These are phyloP conservation scores for Erebia epiphron DNA, from an alignment of 2,888 invertebrate species.

Conservation along the genomic window DNA sequence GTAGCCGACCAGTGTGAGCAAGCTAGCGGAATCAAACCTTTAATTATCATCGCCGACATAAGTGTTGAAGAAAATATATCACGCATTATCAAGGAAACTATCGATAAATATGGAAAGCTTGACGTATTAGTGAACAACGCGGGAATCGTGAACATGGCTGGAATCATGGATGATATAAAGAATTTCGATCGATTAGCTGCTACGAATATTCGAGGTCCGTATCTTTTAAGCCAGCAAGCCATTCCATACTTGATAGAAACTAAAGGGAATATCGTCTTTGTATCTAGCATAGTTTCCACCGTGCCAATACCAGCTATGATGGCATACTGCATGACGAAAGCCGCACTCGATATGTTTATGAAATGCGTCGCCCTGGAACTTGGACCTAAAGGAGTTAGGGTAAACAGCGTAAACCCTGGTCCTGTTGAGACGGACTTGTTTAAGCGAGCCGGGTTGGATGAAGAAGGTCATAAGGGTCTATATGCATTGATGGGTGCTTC, in stretches of 20 bases:
- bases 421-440: constrained; percentile 64
- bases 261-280: constrained; percentile 64
- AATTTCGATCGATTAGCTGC: constrained; percentile 59
- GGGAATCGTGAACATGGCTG: constrained; percentile 53
- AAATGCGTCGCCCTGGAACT: constrained; percentile 65
- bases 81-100: constrained; percentile 57
- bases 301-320: constrained; percentile 55
- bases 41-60: constrained; percentile 61
- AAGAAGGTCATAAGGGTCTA: constrained; percentile 51
- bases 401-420: constrained; percentile 68
- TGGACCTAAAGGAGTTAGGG: constrained; percentile 61
- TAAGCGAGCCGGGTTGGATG: constrained; percentile 56
- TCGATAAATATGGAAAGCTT: constrained; percentile 55
- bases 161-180: constrained; percentile 49
- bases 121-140: constrained; percentile 69
- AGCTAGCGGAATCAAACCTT: constrained; percentile 52
- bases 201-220: constrained; percentile 65
- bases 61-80: constrained; percentile 55
- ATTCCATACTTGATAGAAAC: constrained; percentile 57
- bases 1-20: constrained; percentile 57
- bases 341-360: constrained; percentile 67
- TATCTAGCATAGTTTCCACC: constrained; percentile 62
- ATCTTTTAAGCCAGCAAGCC: constrained; percentile 55
- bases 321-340: constrained; percentile 69
- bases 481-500: constrained; percentile 50